phyloP scores from a whole-genome alignment of 2,797 vertebrate species.

The Graptemys geographica region DNA sequence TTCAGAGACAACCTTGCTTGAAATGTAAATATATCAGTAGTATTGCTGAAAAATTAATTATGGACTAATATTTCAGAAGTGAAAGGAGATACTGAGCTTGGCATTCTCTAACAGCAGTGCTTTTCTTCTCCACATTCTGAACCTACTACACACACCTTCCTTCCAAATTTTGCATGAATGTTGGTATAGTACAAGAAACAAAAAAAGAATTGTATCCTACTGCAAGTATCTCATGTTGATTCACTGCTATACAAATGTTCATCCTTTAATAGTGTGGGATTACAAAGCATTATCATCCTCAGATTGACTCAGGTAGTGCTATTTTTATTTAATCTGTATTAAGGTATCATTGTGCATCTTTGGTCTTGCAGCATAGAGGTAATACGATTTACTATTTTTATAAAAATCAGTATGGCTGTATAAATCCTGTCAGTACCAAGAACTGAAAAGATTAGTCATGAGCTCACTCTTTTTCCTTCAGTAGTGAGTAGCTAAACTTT shows the following conservation, averaged over 20 bases:
- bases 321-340: constrained; percentile 81
- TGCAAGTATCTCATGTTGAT: constrained; percentile 58
- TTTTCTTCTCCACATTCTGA: background rate
- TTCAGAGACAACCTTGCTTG: background rate
- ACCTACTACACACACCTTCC: background rate
- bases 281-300: constrained; percentile 76
- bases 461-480: background rate
- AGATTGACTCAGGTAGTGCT: constrained; percentile 72
- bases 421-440: constrained; percentile 69
- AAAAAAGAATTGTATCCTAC: constrained; percentile 11
- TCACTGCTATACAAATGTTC: constrained; percentile 65
- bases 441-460: constrained; percentile 57
- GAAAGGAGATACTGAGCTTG: background rate
- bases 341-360: constrained; percentile 79
- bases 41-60: background rate
- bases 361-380: constrained; percentile 70
- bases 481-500: background rate
- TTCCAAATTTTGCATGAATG: background rate
- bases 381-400: constrained; percentile 84
- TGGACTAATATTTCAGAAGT: background rate
- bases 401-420: constrained; percentile 68
- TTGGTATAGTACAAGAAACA: background rate
- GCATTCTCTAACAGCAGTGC: background rate
- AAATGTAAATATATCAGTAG: background rate
- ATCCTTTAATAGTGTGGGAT: constrained; percentile 63